Evolutionary conservation across 2,888 invertebrate species (phyloP).

Genomic region (Anorthoa munda): DNA sequence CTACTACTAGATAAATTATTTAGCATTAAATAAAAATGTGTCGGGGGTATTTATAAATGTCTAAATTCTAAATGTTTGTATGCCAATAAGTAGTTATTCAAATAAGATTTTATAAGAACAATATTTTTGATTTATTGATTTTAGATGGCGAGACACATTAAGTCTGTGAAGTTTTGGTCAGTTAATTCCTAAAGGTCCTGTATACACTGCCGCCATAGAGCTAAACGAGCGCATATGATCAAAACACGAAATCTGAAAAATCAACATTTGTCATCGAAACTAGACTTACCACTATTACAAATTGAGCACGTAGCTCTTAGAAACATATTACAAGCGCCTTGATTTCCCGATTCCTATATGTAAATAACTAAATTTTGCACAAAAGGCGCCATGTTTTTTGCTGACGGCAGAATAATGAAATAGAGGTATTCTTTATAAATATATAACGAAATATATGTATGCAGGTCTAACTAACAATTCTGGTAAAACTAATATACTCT

Average conservation of each 20-base stretch:
- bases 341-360: no score
- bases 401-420: slow-evolving; percentile 5
- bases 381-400: no score
- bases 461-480: slow-evolving; percentile 20
- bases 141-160: background rate
- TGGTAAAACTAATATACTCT: slow-evolving; percentile 35
- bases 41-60: no score
- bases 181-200: background rate
- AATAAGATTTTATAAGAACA: background rate
- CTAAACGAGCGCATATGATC: no score
- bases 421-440: background rate
- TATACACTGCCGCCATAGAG: background rate
- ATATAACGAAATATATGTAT: slow-evolving; percentile 20
- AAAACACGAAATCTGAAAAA: no score
- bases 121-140: background rate
- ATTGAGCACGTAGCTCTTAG: no score
- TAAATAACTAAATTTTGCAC: no score
- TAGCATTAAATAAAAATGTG: no score
- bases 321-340: no score
- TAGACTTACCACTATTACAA: no score
- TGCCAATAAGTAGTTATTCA: background rate
- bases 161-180: background rate
- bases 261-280: no score
- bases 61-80: background rate
- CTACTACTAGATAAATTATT: no score